Base-by-base conservation (phyloP, 2,888 invertebrate species). In the Leucoptera coffeella region DNA sequence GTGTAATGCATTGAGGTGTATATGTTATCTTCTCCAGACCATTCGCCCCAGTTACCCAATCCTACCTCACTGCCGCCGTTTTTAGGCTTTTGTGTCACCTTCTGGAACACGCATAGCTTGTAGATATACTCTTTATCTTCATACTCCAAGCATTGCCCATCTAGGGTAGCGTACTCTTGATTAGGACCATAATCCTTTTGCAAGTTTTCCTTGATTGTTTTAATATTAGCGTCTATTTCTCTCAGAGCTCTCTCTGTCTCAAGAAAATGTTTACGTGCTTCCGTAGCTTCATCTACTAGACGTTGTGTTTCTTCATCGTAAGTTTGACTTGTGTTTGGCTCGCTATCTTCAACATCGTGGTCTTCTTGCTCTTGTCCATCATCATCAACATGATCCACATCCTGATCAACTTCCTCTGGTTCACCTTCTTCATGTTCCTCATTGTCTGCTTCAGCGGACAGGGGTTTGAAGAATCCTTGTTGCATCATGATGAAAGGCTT, bases 61-160 rank as follows among this genome's bases (percentile, higher is more conserved):
- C 74, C 59, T 29, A 85, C 83, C 53, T 93, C 92, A n/a, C 77
- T 53, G 2, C 92, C 89, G 23, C 92, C 91, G 36, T 79, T 79
- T 45, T 87, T 86, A 2, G 90, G 85, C 40, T 85, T 82, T 49
- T 95, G 95, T 7, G 82, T 77, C 0, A 89, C 82, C 52, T 80
- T 78, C 37, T 88, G 86, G 54, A 91, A 93, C 21, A 89, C 79
- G 50, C 93, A 93, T 12, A 99, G 58, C 37, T 83, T 88, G 58
- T 99, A 99, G 11, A 86, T 75, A 57, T 99, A 99, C 55, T 99
- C 97, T 26, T 90, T 77, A 45, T 97, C 96, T 31, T 85, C 80
- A 50, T 76, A 84, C 36, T 92, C 90, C 45, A 82, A 89, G 45
- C 97, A 99, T 45, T 93, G 80, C 4, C 88, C 91, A 45, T 91